Conservation (phyloP, 1,140 invertebrate genomes). For the Papilio aristodemus region DNA sequence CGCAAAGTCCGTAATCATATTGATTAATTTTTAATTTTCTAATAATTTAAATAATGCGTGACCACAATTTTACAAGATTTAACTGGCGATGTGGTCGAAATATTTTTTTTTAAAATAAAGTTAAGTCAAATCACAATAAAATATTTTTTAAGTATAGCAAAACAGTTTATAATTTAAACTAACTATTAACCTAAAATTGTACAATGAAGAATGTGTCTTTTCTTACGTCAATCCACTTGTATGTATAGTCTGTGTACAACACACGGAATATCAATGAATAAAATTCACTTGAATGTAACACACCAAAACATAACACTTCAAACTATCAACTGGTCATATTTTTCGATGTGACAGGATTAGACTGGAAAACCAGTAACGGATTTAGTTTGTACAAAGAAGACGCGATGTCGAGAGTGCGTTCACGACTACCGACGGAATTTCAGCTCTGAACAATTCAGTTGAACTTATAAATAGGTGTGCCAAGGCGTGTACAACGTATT, state of each 20-base stretch:
- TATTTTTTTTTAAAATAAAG: no score
- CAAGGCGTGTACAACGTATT: constrained; percentile 25
- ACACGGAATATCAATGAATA: constrained; percentile 41
- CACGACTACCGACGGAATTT: constrained; percentile 70
- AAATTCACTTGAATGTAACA: constrained; percentile 52
- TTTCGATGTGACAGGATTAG: background rate
- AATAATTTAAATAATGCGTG: no score
- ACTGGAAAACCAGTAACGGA: constrained; percentile 25
- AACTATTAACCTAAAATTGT: background rate
- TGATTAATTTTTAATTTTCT: no score
- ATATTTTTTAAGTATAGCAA: no score
- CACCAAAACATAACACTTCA: constrained; percentile 42
- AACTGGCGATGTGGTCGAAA: no score
- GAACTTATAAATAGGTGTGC: constrained; percentile 73
- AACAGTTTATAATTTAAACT: no score
- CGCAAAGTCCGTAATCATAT: no score
- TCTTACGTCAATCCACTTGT: constrained; percentile 34
- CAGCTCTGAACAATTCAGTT: constrained; percentile 65
- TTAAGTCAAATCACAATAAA: no score
- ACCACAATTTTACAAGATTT: no score
- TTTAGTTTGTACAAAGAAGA: constrained; percentile 32
- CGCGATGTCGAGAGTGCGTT: constrained; percentile 55
- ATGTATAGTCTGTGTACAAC: constrained; percentile 39
- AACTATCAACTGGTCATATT: constrained; percentile 54
- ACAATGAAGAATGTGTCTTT: constrained; percentile 6